Evolutionary conservation across 1,140 invertebrate species (phyloP).

Genomic region (Conus ventricosus): DNA sequence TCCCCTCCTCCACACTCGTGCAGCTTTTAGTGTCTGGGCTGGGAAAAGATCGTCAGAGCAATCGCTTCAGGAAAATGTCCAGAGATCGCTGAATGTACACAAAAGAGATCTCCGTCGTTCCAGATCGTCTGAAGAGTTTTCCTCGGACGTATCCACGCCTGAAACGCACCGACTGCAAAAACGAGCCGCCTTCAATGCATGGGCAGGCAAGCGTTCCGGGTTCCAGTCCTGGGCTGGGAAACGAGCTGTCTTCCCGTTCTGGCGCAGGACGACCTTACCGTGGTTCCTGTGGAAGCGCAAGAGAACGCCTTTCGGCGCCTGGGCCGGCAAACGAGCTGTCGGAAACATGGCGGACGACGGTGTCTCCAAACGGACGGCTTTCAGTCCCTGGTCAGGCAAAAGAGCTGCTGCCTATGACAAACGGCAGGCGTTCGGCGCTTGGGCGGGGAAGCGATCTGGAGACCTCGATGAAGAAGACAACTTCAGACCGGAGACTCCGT

Average conservation of each 20-base stretch:
- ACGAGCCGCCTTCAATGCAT: not conserved
- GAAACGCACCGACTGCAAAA: not conserved
- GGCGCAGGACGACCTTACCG: not conserved
- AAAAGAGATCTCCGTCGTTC: not conserved
- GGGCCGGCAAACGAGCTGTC: slow-evolving; percentile 5
- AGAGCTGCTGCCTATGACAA: not conserved
- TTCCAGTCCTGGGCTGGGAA: slow-evolving; percentile 7
- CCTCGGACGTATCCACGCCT: not conserved
- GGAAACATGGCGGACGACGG: not conserved
- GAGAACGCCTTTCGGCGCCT: slow-evolving; percentile 6
- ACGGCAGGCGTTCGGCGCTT: not conserved
- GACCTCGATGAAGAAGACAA: not conserved
- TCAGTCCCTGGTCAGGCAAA: not conserved
- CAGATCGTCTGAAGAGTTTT: not conserved
- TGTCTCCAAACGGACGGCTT: not conserved
- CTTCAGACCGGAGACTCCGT: not conserved
- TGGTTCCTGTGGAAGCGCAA: slow-evolving; percentile 8
- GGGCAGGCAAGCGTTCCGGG: not conserved
- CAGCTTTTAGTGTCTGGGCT: not conserved
- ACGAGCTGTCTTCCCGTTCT: not conserved
- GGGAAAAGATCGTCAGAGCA: not conserved
- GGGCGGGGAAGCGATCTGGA: not conserved
- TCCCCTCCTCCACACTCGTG: not conserved
- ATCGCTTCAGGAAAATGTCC: too few relatives aligned
- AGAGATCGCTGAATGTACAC: not conserved